These are phyloP conservation scores for Oligia fasciuncula DNA, from an alignment of 2,888 invertebrate genomes.

Conservation along the genomic window DNA sequence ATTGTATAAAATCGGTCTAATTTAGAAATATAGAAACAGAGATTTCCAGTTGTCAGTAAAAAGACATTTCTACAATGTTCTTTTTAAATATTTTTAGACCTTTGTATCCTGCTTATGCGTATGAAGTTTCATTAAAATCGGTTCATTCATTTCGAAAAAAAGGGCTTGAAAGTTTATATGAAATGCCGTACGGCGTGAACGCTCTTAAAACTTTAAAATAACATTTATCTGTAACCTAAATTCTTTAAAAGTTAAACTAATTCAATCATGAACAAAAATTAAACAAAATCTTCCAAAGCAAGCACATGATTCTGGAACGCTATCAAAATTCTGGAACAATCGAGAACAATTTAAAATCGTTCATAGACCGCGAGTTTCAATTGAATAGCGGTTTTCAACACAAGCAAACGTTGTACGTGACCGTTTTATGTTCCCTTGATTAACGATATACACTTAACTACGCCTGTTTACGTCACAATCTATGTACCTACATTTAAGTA, in stretches of 20 bases:
- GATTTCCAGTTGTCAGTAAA: too few species aligned
- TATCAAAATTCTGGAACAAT: conserved; percentile 30
- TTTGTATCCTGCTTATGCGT: too few species aligned
- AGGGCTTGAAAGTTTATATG: too few species aligned
- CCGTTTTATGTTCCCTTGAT: conserved; percentile 49
- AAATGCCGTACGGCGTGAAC: too few species aligned
- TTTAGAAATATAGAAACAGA: too few species aligned
- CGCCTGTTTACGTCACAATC: conserved; percentile 54
- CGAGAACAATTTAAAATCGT: conserved; percentile 32
- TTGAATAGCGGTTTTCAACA: conserved; percentile 41
- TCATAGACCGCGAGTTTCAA: conserved; percentile 36
- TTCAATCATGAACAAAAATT: not conserved
- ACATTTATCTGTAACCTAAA: not conserved
- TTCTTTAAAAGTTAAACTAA: not conserved
- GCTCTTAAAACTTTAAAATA: not conserved
- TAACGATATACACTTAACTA: conserved; percentile 58
- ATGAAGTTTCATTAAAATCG: too few species aligned
- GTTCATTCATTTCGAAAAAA: too few species aligned
- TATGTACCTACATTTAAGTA: conserved; percentile 62
- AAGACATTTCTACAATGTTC: too few species aligned
- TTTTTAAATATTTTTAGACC: too few species aligned
- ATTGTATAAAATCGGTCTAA: too few species aligned
- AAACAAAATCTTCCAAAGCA: not conserved
- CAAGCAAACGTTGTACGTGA: conserved; percentile 52
- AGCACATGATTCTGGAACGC: not conserved